Base-by-base conservation (phyloP, 2,888 invertebrate genomes). In the Brachyptera putata region DNA sequence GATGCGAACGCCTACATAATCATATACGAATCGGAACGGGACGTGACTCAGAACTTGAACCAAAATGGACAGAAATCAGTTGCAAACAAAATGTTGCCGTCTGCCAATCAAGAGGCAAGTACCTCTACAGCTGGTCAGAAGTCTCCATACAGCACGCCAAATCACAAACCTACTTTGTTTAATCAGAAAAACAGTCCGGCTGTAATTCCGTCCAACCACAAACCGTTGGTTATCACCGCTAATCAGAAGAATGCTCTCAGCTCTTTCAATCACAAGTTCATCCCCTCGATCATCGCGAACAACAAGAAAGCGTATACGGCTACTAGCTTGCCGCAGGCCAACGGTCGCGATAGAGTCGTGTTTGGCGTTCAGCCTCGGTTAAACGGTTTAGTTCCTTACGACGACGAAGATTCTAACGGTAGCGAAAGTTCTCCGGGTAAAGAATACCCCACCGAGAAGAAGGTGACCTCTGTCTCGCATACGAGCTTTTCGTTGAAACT, bases 1-100 rank as follows among this genome's bases (percentile, higher is more conserved):
- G 87, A 84, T 67, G 89, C 89, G 53, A 94, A 93, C 71, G 93
- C 95, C 0, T 96, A 96, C 71, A 90, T 96, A 57, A 88, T 96
- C 80, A 89, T 96, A 71, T 96, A 94, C 73, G 92, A 93, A 74
- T 79, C 85, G 76, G 87, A 87, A 56, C 70, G 72, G 24, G 66
- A 50, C 70, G 3, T 61, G 25, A 5, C 30, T 18, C 21, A n/a
- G 43, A 22, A 39, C n/a, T n/a, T n/a, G n/a, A n/a, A 13, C 14
- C 61, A 76, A 63, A 69, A n/a, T 46, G 37, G 60, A 75, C 76
- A 26, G 61, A 64, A 3, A 61, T 58, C 61, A 58, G 57, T 56
- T 36, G 58, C 55, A 5, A 64, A 46, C 16, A 22, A 49, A 14
- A n/a, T n/a, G n/a, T n/a, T n/a, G n/a, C n/a, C n/a, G n/a, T n/a